Evolutionary conservation across 2,888 invertebrate genomes (phyloP).

Genomic region (Orthosia gothica): DNA sequence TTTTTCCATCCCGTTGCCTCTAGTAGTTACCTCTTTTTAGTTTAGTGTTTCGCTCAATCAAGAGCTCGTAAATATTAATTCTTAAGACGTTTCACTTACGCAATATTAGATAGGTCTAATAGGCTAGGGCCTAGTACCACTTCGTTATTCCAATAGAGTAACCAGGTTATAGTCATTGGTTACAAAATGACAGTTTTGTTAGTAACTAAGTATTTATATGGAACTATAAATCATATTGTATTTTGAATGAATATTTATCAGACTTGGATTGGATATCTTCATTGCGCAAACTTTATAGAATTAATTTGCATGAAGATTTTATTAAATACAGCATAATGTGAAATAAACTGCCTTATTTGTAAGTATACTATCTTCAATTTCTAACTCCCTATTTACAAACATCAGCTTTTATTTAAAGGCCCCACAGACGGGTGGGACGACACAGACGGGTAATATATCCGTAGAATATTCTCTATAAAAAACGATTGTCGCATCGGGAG

Average conservation of each 20-base stretch:
- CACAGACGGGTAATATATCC: too few relatives aligned
- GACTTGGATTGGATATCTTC: slow-evolving; percentile 40
- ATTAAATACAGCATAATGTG: background rate
- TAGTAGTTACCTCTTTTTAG: background rate
- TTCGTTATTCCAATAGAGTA: slow-evolving; percentile 31
- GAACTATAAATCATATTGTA: slow-evolving; percentile 40
- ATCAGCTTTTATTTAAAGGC: background rate
- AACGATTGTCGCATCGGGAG: too few relatives aligned
- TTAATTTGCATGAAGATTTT: background rate
- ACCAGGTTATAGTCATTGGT: slow-evolving; percentile 34
- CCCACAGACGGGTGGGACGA: too few relatives aligned
- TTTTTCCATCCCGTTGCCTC: too few relatives aligned
- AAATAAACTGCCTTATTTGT: background rate
- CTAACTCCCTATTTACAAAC: background rate
- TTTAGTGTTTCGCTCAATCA: background rate
- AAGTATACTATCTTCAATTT: background rate
- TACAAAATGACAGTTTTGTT: slow-evolving; percentile 41
- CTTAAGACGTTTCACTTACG: slow-evolving; percentile 5
- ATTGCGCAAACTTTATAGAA: slow-evolving; percentile 30
- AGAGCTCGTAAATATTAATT: background rate
- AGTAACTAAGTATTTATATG: slow-evolving; percentile 31
- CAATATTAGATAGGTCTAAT: slow-evolving; percentile 16
- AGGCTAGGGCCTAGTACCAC: slow-evolving; percentile 18
- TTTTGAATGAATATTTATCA: slow-evolving; percentile 48
- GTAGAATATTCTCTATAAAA: too few relatives aligned